Conservation (phyloP, 2,888 invertebrate species). For the Mythimna albipuncta region DNA sequence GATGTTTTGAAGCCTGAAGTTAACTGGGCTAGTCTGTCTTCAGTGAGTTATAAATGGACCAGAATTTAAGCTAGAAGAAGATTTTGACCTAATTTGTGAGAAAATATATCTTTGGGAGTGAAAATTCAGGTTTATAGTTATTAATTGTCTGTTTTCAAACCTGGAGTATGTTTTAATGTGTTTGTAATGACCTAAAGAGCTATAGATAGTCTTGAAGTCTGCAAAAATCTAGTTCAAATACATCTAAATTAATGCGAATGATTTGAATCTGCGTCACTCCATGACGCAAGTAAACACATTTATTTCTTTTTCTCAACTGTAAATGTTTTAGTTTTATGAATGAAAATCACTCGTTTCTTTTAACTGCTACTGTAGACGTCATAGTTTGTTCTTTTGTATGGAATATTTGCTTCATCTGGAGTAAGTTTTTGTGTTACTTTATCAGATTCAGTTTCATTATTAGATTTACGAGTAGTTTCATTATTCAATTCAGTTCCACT, state of each 20-base stretch:
- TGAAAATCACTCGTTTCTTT: conserved; percentile 2
- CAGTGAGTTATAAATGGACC: conserved; percentile 1
- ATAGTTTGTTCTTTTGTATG: neutral
- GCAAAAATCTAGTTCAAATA: conserved; percentile 5
- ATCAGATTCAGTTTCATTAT: too few relatives aligned
- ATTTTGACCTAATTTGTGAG: conserved; percentile 13
- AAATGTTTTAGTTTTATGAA: conserved; percentile 31
- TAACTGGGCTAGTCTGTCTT: conserved; percentile 26
- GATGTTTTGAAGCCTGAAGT: conserved; percentile 28
- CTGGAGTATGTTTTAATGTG: neutral
- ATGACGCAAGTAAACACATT: conserved; percentile 29
- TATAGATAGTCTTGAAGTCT: neutral
- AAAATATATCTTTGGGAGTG: neutral
- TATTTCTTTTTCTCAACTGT: conserved; percentile 1
- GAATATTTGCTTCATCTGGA: neutral
- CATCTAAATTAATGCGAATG: neutral
- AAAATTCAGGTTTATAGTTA: neutral
- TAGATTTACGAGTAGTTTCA: too few relatives aligned
- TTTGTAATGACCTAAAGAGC: neutral
- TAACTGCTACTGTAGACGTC: conserved; percentile 9
- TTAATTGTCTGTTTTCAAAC: neutral
- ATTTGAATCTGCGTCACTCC: conserved; percentile 19
- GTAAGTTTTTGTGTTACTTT: neutral
- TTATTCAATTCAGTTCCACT: too few relatives aligned
- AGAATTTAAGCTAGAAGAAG: neutral